A percentile compares a stretch with the other conserved stretches of the same genome.
These are phyloP conservation scores for Magallana angulata DNA, from an alignment of 1,140 invertebrate genomes.

Conservation along the genomic window DNA sequence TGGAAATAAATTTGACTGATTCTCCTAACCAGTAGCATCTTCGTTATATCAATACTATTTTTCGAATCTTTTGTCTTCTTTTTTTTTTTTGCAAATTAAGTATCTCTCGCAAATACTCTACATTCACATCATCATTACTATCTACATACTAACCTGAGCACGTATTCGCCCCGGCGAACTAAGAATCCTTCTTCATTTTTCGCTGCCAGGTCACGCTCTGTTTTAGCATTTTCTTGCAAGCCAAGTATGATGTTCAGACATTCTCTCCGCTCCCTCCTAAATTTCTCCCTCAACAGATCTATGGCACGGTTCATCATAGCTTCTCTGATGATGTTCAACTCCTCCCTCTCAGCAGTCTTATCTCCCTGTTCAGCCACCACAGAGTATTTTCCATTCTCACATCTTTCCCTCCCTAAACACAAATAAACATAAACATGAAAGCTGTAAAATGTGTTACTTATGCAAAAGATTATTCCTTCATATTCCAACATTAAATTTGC, in stretches of 20 bases:
- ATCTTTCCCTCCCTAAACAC: constrained; percentile 67
- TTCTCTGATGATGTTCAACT: constrained; percentile 70
- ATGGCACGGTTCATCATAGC: constrained; percentile 71
- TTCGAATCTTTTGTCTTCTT: no score
- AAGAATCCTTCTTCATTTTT: constrained; percentile 37
- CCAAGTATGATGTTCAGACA: constrained; percentile 48
- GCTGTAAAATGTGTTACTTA: no score
- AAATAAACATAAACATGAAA: not conserved
- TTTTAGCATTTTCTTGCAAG: constrained; percentile 62
- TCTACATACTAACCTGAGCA: constrained; percentile 34
- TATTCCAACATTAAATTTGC: no score
- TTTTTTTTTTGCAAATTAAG: no score
- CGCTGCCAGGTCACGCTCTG: constrained; percentile 53
- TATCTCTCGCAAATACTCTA: no score
- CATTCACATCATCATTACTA: no score
- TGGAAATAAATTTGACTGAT: no score
- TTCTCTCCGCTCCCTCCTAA: constrained; percentile 12
- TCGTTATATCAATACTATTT: no score
- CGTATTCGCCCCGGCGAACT: constrained; percentile 56
- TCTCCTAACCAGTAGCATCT: no score
- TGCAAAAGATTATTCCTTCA: no score
- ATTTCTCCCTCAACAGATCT: constrained; percentile 47
- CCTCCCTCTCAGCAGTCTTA: constrained; percentile 66
- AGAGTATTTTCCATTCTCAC: constrained; percentile 64
- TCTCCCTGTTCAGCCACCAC: constrained; percentile 60